phyloP scores from a whole-genome alignment of 2,797 vertebrate genomes.

The Luscinia megarhynchos region DNA sequence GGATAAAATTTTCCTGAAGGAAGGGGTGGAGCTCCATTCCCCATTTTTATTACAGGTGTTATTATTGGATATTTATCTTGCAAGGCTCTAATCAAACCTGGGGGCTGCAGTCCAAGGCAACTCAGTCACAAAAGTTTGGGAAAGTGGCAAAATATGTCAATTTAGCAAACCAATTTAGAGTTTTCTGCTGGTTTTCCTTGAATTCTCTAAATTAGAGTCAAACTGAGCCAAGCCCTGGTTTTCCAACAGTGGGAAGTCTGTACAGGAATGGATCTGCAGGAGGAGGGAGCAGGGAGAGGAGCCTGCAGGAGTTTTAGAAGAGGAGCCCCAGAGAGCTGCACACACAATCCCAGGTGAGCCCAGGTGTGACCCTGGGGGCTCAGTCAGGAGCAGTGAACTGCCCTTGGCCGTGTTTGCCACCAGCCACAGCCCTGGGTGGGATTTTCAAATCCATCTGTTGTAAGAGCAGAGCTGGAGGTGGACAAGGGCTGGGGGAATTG shows the following conservation, averaged over 20 bases:
- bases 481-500: not conserved
- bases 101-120: not conserved
- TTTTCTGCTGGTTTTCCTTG: not conserved
- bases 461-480: not conserved
- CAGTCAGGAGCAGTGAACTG: not conserved
- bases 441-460: accelerated
- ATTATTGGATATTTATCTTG: not conserved
- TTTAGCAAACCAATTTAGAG: not conserved
- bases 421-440: not conserved
- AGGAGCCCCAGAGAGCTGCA: not conserved
- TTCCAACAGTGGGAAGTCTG: not conserved
- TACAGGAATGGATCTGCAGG: not conserved
- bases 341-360: not conserved
- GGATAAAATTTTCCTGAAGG: slow-evolving; percentile 49
- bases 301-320: not conserved
- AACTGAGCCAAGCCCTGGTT: not conserved
- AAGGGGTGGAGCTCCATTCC: not conserved
- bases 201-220: not conserved
- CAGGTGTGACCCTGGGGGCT: accelerated
- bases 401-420: not conserved
- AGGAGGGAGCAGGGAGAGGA: not conserved
- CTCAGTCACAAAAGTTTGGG: not conserved
- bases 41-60: slow-evolving; percentile 5
- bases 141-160: not conserved
- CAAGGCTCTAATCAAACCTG: not conserved